Base-by-base conservation (phyloP, 2,888 invertebrate species). In the Caenorhabditis auriculariae region DNA sequence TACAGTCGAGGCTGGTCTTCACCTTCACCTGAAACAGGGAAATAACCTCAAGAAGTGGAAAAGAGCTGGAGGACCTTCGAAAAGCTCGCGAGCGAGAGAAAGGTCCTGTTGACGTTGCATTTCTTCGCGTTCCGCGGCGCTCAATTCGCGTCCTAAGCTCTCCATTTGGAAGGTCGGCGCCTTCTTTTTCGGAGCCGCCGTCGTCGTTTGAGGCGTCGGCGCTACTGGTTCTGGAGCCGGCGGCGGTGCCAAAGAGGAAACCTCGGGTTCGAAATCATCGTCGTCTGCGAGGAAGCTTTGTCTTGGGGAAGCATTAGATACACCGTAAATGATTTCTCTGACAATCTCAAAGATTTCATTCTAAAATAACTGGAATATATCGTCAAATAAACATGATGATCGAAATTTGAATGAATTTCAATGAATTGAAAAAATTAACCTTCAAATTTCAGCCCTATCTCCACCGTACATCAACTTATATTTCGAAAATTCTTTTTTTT, bases 201-300 rank as follows among this genome's bases (percentile, higher is more conserved):
- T 41, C 4, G 32, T 51, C 41, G 55, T 56, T 0, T 27, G 35
- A 5, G 48, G 48, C 23, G 41, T 46, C 21, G 45, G 44, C 1
- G 52, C 43, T 15, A 47, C 54, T 17, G 50, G 53, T 15, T 38
- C 54, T 4, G 51, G 47, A 23, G 54, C 56, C 4, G 28, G 46
- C 46, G 45, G 45, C 15, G 46, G 55, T 39, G 53, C 51, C 43
- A 60, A 56, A n/a, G 65, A 54, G 12, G 67, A 55, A 29, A 63
- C 43, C 29, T 73, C 70, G 17, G 67, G 63, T 54, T 69, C 70
- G 49, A 73, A 73, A 42, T 73, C 73, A 26, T 73, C 73, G 43
- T 66, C 73, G 53, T 73, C 73, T 67, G 35, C 54, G 50, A 9
- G 21, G 27, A n/a, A n/a, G n/a, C n/a, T n/a, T n/a, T n/a, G n/a